Evolutionary conservation across 1,140 invertebrate genomes (phyloP).

Genomic region (Hylaeus volcanicus): DNA sequence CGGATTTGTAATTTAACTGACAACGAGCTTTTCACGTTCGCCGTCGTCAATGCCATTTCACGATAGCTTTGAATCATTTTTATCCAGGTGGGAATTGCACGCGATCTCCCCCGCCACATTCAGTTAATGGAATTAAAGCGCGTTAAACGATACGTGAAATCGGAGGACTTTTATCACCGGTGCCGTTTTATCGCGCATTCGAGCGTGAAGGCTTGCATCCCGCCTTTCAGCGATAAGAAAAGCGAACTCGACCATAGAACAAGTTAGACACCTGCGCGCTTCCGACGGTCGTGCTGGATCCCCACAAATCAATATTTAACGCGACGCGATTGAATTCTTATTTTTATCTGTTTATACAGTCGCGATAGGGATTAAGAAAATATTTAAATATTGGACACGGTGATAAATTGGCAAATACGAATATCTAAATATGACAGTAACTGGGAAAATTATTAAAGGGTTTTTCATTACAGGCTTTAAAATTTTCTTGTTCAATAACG

Average conservation of each 20-base stretch:
- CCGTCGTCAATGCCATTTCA: slow-evolving; percentile 11
- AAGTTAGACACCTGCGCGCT: slow-evolving; percentile 13
- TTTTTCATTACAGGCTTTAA: too few relatives aligned
- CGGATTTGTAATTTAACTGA: slow-evolving; percentile 7
- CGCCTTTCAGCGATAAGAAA: slow-evolving; percentile 43
- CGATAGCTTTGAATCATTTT: slow-evolving; percentile 47
- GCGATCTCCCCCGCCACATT: slow-evolving; percentile 52
- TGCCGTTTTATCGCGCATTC: slow-evolving; percentile 52
- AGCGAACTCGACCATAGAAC: slow-evolving; percentile 27
- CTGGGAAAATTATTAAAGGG: too few relatives aligned
- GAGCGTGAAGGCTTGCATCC: slow-evolving; percentile 43
- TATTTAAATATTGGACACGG: too few relatives aligned
- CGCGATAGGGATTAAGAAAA: too few relatives aligned
- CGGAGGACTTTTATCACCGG: slow-evolving; percentile 41
- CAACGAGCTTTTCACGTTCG: neutral
- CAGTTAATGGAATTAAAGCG: slow-evolving; percentile 69
- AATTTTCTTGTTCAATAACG: too few relatives aligned
- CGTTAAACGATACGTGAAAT: slow-evolving; percentile 70
- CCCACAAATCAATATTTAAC: neutral
- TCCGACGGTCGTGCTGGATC: neutral
- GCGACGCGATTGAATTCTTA: neutral
- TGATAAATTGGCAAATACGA: too few relatives aligned
- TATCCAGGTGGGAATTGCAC: slow-evolving; percentile 57
- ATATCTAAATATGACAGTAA: too few relatives aligned
- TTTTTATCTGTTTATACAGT: neutral